A percentile compares a stretch with the other conserved stretches of the same genome.
Conservation (phyloP, 2,113 vertebrate species). For the Calidris pygmaea region DNA sequence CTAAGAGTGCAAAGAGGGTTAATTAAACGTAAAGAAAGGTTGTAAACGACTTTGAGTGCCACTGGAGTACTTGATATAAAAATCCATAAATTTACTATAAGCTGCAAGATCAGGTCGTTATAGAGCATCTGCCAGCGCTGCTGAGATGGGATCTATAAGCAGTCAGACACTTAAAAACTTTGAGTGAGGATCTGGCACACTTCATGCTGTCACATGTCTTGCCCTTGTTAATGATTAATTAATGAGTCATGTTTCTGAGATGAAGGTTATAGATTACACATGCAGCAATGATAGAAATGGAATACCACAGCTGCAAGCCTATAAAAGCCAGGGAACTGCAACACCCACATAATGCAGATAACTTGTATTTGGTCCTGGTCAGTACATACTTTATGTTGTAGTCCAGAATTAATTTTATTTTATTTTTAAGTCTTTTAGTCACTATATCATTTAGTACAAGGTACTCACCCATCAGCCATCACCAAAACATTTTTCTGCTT, state of each 20-base stretch:
- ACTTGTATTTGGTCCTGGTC: neutral
- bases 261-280: conserved; percentile 25
- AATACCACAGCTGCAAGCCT: neutral
- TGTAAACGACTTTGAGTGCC: neutral
- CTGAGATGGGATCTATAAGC: neutral
- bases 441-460: neutral
- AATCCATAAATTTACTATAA: neutral
- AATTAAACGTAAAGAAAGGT: neutral
- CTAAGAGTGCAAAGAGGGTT: neutral
- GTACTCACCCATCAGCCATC: neutral
- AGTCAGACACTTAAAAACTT: neutral
- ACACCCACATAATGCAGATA: neutral
- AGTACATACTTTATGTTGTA: fast-evolving
- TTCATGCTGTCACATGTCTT: neutral
- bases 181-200: neutral
- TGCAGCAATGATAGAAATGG: neutral
- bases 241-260: conserved; percentile 13
- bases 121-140: neutral
- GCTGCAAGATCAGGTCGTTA: neutral
- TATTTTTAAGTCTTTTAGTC: neutral
- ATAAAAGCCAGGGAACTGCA: neutral
- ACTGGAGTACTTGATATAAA: neutral
- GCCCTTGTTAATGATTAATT: conserved; percentile 52
- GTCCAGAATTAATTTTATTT: neutral
- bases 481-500: neutral